Base-by-base conservation (phyloP, 2,888 invertebrate species). In the Spatulosminthurus flaviceps region DNA sequence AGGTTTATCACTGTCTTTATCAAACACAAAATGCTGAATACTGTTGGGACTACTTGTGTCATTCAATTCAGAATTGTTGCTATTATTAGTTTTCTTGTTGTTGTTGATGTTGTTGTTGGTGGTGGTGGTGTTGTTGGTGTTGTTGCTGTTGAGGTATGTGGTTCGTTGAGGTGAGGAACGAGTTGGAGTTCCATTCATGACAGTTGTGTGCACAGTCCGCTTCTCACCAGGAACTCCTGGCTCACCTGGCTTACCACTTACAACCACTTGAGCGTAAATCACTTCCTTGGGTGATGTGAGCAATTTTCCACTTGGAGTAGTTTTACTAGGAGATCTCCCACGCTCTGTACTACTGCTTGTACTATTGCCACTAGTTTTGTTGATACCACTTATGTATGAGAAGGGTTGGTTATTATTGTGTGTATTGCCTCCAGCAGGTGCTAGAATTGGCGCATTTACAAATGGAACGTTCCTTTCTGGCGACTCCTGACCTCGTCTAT, bases 341-440 rank as follows among this genome's bases (percentile, higher is more conserved):
- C 51, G 51, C 51, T n/a, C 51, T 91, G 90, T 9, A 91, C 91
- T 64, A 60, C 16, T 24, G 85, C 90, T 74, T 21, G 26, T 79
- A 26, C 24, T 67, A 28, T 67, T 66, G 26, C 21, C 29, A 22
- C 28, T 61, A 16, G 24, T 61, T 19, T 41, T n/a, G n/a, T n/a
- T 72, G 34, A 43, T 29, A 13, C 84, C 82, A 64, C 76, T 79
- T 21, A 92, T 93, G 86, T 95, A 95, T 0, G 94, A 95, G 88
- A 95, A 95, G 41, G 94, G 94, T 86, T 93, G 92, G 86, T 93
- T 93, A 84, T 91, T 91, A 86, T 93, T 93, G 83, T 91, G 91
- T 29, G 90, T 91, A 4, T 89, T 88, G 73, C 90, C 88, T 29
- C 92, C 91, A 22, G 91, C 75, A 19, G 81, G 89, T 78, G 92